These are phyloP conservation scores for Mesocentrotus franciscanus DNA, from an alignment of 53 echinoderm and acorn worm genomes.

Conservation along the genomic window DNA sequence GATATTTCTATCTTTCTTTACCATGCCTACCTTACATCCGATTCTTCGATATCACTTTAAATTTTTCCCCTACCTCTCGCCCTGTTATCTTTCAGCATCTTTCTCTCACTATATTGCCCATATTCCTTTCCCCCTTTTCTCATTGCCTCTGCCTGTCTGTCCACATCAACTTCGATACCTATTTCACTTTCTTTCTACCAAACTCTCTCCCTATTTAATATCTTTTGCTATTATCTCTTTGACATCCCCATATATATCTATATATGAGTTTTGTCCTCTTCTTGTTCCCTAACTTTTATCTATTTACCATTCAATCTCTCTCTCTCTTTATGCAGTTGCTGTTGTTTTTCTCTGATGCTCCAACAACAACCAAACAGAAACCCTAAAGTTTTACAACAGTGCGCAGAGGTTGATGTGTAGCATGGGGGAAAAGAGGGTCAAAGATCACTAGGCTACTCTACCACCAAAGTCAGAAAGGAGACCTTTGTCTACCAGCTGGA, in stretches of 20 bases:
- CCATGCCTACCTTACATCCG: no score
- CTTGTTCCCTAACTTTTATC: neutral
- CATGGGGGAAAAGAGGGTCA: conserved; percentile 47
- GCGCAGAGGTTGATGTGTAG: conserved; percentile 40
- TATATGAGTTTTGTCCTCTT: neutral
- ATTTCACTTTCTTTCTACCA: neutral
- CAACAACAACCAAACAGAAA: conserved; percentile 5
- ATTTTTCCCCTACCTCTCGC: no score
- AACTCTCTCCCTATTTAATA: neutral
- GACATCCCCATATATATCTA: neutral
- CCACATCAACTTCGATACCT: neutral
- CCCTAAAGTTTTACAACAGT: conserved; percentile 48
- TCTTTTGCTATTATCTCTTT: neutral
- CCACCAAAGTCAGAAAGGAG: neutral
- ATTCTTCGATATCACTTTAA: no score
- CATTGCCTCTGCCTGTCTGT: neutral
- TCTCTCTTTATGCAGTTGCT: neutral
- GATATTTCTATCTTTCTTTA: no score
- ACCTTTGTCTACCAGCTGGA: conserved; percentile 24
- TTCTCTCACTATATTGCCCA: neutral
- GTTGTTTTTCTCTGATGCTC: neutral
- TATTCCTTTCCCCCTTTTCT: neutral
- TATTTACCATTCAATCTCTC: neutral
- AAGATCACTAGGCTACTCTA: neutral
- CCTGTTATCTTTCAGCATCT: neutral